Percentiles rank a stretch among this genome's conserved stretches.
Evolutionary conservation across 2,888 invertebrate species (phyloP).

Genomic region (Monopis laevigella): DNA sequence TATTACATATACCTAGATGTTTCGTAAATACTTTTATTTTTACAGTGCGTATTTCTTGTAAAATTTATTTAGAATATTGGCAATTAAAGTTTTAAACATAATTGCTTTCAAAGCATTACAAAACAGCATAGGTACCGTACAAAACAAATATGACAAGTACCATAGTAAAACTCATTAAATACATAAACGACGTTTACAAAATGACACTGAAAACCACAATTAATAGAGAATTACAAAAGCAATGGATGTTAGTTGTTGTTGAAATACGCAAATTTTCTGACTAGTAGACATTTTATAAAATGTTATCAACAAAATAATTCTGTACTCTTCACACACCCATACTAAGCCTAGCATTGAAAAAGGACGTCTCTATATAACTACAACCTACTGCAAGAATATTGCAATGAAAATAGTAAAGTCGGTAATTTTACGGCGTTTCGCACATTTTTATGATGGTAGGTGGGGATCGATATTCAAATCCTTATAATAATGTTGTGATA

Average conservation of each 20-base stretch:
- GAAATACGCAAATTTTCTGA: slow-evolving; percentile 35
- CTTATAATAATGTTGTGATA: slow-evolving; percentile 12
- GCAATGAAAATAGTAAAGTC: slow-evolving; percentile 44
- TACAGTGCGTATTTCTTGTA: too few relatives aligned
- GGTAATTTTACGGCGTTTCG: slow-evolving; percentile 34
- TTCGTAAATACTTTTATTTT: too few relatives aligned
- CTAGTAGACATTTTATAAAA: neutral
- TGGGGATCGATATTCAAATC: slow-evolving; percentile 13
- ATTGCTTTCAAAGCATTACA: too few relatives aligned
- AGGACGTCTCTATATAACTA: too few relatives aligned
- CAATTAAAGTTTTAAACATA: too few relatives aligned
- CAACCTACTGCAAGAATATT: slow-evolving; percentile 18
- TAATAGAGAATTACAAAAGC: slow-evolving; percentile 51
- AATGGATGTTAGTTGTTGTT: slow-evolving; percentile 39
- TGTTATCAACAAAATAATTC: neutral
- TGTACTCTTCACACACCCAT: neutral
- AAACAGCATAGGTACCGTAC: too few relatives aligned
- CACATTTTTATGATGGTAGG: slow-evolving; percentile 22
- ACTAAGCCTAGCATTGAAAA: too few relatives aligned
- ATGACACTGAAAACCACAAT: slow-evolving; percentile 47
- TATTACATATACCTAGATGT: too few relatives aligned
- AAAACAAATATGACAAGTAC: slow-evolving; percentile 22
- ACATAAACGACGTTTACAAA: slow-evolving; percentile 35
- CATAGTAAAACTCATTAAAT: slow-evolving; percentile 31
- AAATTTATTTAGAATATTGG: too few relatives aligned